Evolutionary conservation across 2,888 invertebrate genomes (phyloP).

Genomic region (Stegana nigrithorax): DNA sequence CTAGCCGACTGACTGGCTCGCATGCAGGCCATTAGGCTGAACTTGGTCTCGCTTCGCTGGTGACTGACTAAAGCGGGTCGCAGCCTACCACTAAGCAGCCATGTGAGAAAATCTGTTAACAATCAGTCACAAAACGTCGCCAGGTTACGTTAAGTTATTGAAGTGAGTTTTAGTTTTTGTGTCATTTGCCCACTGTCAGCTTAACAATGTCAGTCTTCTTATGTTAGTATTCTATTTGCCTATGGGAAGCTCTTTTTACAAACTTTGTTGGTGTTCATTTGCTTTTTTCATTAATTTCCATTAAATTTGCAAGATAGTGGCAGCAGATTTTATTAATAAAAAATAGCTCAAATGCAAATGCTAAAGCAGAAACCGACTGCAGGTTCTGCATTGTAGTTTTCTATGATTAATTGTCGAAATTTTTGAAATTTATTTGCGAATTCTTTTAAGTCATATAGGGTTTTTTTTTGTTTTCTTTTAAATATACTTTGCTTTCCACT

Average conservation of each 20-base stretch:
- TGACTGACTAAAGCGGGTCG: background rate
- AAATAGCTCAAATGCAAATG: too few relatives aligned
- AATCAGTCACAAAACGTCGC: too few relatives aligned
- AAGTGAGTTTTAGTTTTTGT: background rate
- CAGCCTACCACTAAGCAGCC: background rate
- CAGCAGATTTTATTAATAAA: too few relatives aligned
- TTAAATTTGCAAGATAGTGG: background rate
- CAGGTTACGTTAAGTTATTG: constrained; percentile 7
- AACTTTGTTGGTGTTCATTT: background rate
- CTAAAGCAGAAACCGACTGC: background rate
- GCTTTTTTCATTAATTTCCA: constrained; percentile 25
- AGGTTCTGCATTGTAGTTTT: constrained; percentile 27
- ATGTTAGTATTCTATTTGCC: too few relatives aligned
- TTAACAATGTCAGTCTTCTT: too few relatives aligned
- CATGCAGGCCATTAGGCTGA: constrained; percentile 14
- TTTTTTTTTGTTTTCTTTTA: too few relatives aligned
- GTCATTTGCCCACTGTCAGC: background rate
- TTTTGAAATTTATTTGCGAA: constrained; percentile 23
- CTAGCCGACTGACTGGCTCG: background rate
- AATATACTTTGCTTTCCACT: too few relatives aligned
- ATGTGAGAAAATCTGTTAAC: constrained; percentile 14
- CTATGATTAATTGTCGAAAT: constrained; percentile 33
- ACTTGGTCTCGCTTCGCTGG: constrained; percentile 7
- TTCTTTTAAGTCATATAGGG: too few relatives aligned
- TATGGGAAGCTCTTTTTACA: background rate